Evolutionary conservation across 2,888 invertebrate species (phyloP).

Genomic region (Spisula solida): DNA sequence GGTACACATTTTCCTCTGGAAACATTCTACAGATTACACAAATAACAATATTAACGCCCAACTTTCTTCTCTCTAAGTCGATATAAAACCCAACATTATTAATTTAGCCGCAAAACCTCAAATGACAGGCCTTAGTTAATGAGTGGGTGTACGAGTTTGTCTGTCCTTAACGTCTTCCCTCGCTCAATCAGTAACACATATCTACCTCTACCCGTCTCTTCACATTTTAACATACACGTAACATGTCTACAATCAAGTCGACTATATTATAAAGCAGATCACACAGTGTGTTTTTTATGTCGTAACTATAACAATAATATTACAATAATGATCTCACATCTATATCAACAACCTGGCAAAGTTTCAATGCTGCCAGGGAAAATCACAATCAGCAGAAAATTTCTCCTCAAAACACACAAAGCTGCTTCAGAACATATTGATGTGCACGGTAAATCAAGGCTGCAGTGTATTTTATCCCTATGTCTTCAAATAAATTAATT

Average conservation of each 20-base stretch:
- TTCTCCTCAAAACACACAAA: not conserved
- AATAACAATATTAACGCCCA: too few relatives aligned
- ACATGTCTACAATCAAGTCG: not conserved
- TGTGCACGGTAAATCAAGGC: not conserved
- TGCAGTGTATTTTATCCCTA: not conserved
- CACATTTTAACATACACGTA: not conserved
- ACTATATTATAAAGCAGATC: not conserved
- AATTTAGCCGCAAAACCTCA: too few relatives aligned
- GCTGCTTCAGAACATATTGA: not conserved
- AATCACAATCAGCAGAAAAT: slow-evolving; percentile 26
- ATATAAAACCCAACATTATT: too few relatives aligned
- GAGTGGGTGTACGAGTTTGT: too few relatives aligned
- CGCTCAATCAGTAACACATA: not conserved
- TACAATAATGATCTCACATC: slow-evolving; percentile 8
- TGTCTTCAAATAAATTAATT: not conserved
- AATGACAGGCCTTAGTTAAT: too few relatives aligned
- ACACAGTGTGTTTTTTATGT: not conserved
- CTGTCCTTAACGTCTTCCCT: not conserved
- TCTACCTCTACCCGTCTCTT: not conserved
- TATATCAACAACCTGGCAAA: slow-evolving; percentile 31
- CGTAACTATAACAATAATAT: slow-evolving; percentile 25
- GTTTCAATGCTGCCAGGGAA: slow-evolving; percentile 17
- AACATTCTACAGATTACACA: too few relatives aligned
- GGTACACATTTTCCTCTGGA: too few relatives aligned
- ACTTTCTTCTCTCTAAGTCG: too few relatives aligned